Evolutionary conservation across 2,888 invertebrate species (phyloP).

Genomic region (Adelognathus sp.): DNA sequence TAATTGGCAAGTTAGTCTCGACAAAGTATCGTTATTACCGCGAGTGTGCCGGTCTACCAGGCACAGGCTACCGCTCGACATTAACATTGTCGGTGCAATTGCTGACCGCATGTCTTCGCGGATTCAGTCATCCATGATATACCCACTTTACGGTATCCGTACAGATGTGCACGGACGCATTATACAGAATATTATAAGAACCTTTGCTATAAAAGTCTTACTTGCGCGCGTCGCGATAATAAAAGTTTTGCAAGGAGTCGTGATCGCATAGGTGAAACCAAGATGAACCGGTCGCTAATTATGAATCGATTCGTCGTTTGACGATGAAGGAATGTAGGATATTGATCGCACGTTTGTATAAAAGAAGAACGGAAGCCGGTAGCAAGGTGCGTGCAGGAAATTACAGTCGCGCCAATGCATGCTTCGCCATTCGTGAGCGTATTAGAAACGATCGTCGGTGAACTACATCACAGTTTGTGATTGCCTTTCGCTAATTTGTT

Average conservation of each 20-base stretch:
- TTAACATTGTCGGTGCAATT: constrained; percentile 50
- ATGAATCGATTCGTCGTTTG: constrained; percentile 12
- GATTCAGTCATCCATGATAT: constrained; percentile 21
- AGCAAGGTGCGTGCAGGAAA: neutral
- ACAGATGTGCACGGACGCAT: neutral
- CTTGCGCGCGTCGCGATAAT: neutral
- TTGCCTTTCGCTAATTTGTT: constrained; percentile 2
- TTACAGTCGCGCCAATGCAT: neutral
- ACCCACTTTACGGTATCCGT: neutral
- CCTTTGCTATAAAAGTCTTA: neutral
- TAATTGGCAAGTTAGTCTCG: constrained; percentile 51
- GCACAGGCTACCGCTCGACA: constrained; percentile 45
- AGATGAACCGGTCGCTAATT: constrained; percentile 14
- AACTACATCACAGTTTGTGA: constrained; percentile 2
- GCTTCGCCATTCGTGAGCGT: constrained; percentile 1
- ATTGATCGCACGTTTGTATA: constrained; percentile 26
- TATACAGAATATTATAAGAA: neutral
- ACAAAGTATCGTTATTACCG: constrained; percentile 52
- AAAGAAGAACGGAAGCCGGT: constrained; percentile 40
- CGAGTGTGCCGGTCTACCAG: neutral
- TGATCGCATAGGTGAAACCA: constrained; percentile 2
- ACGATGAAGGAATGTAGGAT: constrained; percentile 2
- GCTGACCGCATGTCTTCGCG: constrained; percentile 43
- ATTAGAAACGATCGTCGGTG: constrained; percentile 8
- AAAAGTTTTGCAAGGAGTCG: constrained; percentile 1